Base-by-base conservation (phyloP, 2,888 invertebrate genomes). In the Lithophane semibrunnea region DNA sequence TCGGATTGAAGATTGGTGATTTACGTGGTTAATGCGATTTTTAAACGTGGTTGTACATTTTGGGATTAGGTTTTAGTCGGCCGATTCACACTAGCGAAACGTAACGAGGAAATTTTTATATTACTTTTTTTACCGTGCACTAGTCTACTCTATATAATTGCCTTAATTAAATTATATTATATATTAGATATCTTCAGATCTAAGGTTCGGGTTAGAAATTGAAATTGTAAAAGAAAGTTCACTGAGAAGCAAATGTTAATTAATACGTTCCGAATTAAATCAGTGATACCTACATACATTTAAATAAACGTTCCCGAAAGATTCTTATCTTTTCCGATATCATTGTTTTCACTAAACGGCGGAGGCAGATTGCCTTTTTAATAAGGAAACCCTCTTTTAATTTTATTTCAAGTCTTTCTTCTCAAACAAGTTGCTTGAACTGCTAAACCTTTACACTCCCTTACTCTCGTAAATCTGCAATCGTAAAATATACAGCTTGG, bases 1-100 rank as follows among this genome's bases (percentile, higher is more conserved):
- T 61, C 10, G 84, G 68, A 75, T 81, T 84, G 56, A 73, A 73
- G 84, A 76, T 66, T 63, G 60, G 37, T 71, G 73, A 80, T 73
- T 80, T 84, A 76, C 72, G 18, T 37, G 37, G 52, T 63, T 71
- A 63, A 71, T 73, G 61, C 49, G 64, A 24, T 82, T 81, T 75
- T 64, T 18, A 76, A 75, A 24, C 29, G 49, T 65, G 63, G 52
- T 61, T 61, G 42, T 37, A 44, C 13, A 21, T n/a, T 76, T 76
- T 29, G 9, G 24, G 21, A 37, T 78, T 37, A n/a, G 18, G 37
- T 37, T 37, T 37, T 37, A 37, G 37, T 37, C 37, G 37, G 0
- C 44, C 21, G 4, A n/a, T 47, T 37, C 24, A 21, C 7, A 49
- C 18, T 24, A 3, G 16, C 0, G 21, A 16, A 21, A 12, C 8